A percentile compares a stretch with the other conserved stretches of the same genome.
Evolutionary conservation across 1,140 invertebrate species (phyloP).

Genomic region (Harlomillsia oculata): DNA sequence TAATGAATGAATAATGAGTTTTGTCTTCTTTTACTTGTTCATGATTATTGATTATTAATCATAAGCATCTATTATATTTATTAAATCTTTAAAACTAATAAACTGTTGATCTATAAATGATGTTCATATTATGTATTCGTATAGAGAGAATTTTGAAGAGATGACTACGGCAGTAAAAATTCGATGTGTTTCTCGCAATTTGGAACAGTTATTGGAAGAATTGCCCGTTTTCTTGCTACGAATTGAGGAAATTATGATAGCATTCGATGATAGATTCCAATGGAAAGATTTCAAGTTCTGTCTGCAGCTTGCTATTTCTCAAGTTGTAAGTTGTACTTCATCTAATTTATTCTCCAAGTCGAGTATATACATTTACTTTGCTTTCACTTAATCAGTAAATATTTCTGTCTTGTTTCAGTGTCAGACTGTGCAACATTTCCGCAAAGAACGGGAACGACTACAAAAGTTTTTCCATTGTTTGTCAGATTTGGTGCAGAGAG

Average conservation of each 20-base stretch:
- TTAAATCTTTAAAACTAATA: too few species aligned
- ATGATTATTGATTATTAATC: too few species aligned
- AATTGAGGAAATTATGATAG: conserved; percentile 51
- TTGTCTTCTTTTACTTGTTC: too few species aligned
- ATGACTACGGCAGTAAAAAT: conserved; percentile 51
- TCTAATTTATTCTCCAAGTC: background rate
- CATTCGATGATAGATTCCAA: conserved; percentile 53
- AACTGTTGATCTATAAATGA: too few species aligned
- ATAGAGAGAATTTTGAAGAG: conserved; percentile 50
- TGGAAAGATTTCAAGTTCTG: conserved; percentile 61
- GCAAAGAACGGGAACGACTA: conserved; percentile 23
- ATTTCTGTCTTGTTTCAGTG: conserved; percentile 24
- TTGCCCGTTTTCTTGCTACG: conserved; percentile 52
- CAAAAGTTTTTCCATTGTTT: conserved; percentile 36
- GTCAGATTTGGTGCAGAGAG: conserved; percentile 49
- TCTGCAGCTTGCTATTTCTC: conserved; percentile 57
- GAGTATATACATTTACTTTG: background rate
- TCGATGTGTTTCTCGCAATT: conserved; percentile 49
- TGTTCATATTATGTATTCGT: conserved; percentile 16
- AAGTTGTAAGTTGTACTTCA: conserved; percentile 49
- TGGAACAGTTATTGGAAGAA: conserved; percentile 53
- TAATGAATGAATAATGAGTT: too few species aligned
- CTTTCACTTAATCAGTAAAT: background rate
- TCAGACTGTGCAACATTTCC: conserved; percentile 31
- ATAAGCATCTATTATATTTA: too few species aligned